Base-by-base conservation (phyloP, 1,140 invertebrate genomes). In the Melanaphis sacchari region DNA sequence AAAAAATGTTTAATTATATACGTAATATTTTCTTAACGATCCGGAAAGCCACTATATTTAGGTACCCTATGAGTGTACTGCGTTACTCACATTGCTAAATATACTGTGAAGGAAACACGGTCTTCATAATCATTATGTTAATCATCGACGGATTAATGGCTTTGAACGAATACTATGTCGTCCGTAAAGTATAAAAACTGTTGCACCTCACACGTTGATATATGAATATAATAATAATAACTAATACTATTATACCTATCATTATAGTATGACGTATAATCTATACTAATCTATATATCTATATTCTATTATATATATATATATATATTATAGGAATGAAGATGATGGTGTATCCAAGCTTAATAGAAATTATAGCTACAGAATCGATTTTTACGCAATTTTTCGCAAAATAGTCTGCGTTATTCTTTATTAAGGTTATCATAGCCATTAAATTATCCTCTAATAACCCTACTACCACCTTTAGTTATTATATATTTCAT, bases 21-120 rank as follows among this genome's bases (percentile, higher is more conserved):
- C 15, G n/a, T 46, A 46, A 88, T 88, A 49, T 88, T 88, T 88
- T 46, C 41, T 36, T 88, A 85, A 43, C 40, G 82, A 84, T n/a
- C 59, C 59, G 31, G 59, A 76, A 76, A 76, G 59, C 15, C 31
- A 76, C 59, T 76, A 76, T 76, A 21, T 76, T 76, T 76, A 76
- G 59, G 31, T 76, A 76, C 59, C 59, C n/a, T 76, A n/a, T 49
- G 31, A 3, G 31, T 76, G 18, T n/a, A 15, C 31, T 49, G n/a
- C 15, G 59, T n/a, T 76, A 76, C 31, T n/a, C 59, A 76, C 59
- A 31, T 4, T n/a, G 31, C 31, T 66, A n/a, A 4, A 4, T 11
- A 66, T 11, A 66, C 15, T n/a, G 31, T n/a, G 40, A 40, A 84
- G 22, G 9, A 84, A 40, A 84, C 40, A 41, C 82, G 36, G 82